Evolutionary conservation across 2,888 invertebrate species (phyloP), one percentile per base, ranked within the genome.

Genomic region (Apocheima hispidaria): DNA sequence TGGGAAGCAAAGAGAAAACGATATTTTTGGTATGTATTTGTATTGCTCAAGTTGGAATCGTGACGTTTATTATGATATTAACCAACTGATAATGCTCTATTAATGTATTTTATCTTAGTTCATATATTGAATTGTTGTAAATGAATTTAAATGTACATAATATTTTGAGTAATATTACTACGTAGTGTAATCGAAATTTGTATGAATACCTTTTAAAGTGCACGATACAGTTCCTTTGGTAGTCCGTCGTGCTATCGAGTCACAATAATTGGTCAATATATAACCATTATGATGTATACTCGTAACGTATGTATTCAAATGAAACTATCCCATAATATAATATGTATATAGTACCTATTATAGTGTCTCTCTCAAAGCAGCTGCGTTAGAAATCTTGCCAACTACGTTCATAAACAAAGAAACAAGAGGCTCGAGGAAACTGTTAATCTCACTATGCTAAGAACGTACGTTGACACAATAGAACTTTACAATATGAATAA

Each of bases 221-320:
- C 92, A 92, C 92, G 92, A 92, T 86, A 87, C 90, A 92, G 92
- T 92, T 92, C 92, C 92, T 92, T 85, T 87, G 72, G 85, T 90
- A 91, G 90, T 86, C 79, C 71, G 81, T 88, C 92, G 92, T 92
- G 92, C 90, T 86, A 76, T 83, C 77, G 84, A 87, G 81, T 84
- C 87, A 82, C 85, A 84, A 14, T 12, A 14, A 71, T 83, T 79
- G 81, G 82, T 80, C 81, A 81, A 76, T n/a, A 76, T 74, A 74
- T 84, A 82, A 77, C 70, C 53, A 56, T 63, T 40, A 48, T 61
- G 61, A 69, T 41, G 40, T 57, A 63, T 73, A 75, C 68, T 74
- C 69, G 69, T 73, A 72, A 70, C 68, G 56, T 67, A 78, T 74
- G 70, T 71, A 69, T 74, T 78, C 72, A 74, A 43, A 5, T 5